phyloP scores from a whole-genome alignment of 1,140 invertebrate genomes.

The Coptotermes formosanus region DNA sequence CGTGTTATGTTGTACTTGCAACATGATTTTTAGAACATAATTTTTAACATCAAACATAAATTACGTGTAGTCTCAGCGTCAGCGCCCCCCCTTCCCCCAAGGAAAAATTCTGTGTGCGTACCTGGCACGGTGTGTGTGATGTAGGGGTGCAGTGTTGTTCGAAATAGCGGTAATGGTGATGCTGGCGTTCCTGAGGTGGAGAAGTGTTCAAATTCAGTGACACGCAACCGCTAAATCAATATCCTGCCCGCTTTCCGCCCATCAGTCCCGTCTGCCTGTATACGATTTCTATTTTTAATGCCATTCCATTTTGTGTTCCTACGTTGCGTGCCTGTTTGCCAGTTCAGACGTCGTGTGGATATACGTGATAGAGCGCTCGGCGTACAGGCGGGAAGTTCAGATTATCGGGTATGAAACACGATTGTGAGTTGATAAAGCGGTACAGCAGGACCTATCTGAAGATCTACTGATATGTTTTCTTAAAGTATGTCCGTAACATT shows the following conservation, averaged over 20 bases:
- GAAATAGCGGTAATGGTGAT: not conserved
- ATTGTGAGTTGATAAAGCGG: not conserved
- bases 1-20: no score
- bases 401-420: not conserved
- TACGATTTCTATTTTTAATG: not conserved
- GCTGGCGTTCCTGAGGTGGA: not conserved
- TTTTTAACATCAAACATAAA: no score
- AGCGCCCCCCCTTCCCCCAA: no score
- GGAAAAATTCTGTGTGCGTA: no score
- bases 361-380: not conserved
- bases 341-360: not conserved
- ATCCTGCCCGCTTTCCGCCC: not conserved
- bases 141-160: not conserved
- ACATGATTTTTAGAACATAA: no score
- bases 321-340: not conserved
- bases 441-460: not conserved
- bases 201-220: not conserved
- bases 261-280: not conserved
- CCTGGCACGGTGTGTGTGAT: not conserved
- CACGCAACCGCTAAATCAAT: constrained; percentile 10
- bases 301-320: not conserved
- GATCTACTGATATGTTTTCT: not conserved
- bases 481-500: not conserved
- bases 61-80: no score
- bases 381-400: not conserved